A percentile compares a stretch with the other conserved stretches of the same genome.
phyloP scores from a whole-genome alignment of 2,113 vertebrate genomes.

The Notechis scutatus region DNA sequence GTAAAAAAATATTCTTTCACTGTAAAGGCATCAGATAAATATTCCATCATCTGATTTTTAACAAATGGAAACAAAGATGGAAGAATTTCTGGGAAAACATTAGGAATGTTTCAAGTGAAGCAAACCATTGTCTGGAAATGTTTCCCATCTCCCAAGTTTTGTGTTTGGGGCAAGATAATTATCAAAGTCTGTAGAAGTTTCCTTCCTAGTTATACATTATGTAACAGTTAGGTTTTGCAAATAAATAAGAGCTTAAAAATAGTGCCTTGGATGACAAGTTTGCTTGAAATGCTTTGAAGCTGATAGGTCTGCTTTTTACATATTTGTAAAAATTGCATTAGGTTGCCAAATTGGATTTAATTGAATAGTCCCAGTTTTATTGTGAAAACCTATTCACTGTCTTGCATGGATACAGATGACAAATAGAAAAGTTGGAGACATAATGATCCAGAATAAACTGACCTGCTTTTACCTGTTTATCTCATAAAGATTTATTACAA shows the following conservation, averaged over 20 bases:
- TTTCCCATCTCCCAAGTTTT: not conserved
- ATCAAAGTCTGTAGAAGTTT: not conserved
- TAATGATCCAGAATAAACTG: not conserved
- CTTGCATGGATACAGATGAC: not conserved
- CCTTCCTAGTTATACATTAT: not conserved
- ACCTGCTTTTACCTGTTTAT: not conserved
- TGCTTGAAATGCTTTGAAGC: not conserved
- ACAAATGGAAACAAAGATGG: not conserved
- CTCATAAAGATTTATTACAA: not conserved
- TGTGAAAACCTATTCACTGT: not conserved
- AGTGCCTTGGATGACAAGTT: not conserved
- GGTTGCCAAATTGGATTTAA: not conserved
- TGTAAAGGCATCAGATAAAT: not conserved
- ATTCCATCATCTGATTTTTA: not conserved
- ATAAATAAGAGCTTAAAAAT: not conserved
- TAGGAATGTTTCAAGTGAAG: not conserved
- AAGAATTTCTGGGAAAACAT: not conserved
- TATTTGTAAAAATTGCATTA: not conserved
- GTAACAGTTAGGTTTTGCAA: not conserved
- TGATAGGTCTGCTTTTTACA: not conserved
- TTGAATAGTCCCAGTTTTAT: not conserved
- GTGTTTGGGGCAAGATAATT: not conserved
- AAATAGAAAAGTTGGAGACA: not conserved
- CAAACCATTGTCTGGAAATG: not conserved
- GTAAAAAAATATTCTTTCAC: not conserved